Conservation (phyloP, 2,888 invertebrate species). For the Diaprepes abbreviatus region DNA sequence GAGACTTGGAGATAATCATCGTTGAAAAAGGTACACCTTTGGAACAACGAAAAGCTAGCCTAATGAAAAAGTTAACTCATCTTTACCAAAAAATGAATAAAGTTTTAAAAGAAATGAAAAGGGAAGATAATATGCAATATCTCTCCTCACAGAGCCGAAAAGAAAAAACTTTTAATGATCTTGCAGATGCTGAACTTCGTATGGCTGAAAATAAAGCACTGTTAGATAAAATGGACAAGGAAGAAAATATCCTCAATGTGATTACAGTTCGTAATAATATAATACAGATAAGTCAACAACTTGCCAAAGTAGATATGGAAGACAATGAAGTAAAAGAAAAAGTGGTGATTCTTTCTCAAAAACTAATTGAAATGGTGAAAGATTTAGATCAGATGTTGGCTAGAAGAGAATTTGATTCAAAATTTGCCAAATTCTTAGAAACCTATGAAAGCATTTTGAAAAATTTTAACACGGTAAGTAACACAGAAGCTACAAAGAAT, state of each 20-base stretch:
- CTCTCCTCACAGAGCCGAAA: constrained; percentile 46
- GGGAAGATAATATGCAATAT: constrained; percentile 49
- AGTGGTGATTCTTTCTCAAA: constrained; percentile 46
- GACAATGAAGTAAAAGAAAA: constrained; percentile 49
- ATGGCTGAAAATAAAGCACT: constrained; percentile 49
- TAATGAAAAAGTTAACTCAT: constrained; percentile 47
- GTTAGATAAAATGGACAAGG: constrained; percentile 37
- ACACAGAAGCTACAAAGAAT: constrained; percentile 43
- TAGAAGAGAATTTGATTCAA: constrained; percentile 46
- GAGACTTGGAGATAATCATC: constrained; percentile 54
- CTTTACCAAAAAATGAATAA: constrained; percentile 52
- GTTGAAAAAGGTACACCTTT: constrained; percentile 46
- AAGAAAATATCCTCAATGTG: constrained; percentile 32
- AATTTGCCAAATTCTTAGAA: constrained; percentile 46
- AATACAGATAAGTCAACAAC: constrained; percentile 39
- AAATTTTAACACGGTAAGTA: constrained; percentile 48
- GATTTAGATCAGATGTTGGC: constrained; percentile 41
- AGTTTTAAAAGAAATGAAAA: constrained; percentile 50
- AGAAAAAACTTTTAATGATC: constrained; percentile 45
- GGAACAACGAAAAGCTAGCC: constrained; percentile 50
- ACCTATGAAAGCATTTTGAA: constrained; percentile 50
- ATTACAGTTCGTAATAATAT: constrained; percentile 47
- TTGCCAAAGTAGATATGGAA: constrained; percentile 45
- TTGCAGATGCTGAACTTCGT: constrained; percentile 52
- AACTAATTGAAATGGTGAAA: constrained; percentile 46